A percentile compares a stretch with the other conserved stretches of the same genome.
phyloP scores from a whole-genome alignment of 2,888 invertebrate species.

The Melipona beecheii region DNA sequence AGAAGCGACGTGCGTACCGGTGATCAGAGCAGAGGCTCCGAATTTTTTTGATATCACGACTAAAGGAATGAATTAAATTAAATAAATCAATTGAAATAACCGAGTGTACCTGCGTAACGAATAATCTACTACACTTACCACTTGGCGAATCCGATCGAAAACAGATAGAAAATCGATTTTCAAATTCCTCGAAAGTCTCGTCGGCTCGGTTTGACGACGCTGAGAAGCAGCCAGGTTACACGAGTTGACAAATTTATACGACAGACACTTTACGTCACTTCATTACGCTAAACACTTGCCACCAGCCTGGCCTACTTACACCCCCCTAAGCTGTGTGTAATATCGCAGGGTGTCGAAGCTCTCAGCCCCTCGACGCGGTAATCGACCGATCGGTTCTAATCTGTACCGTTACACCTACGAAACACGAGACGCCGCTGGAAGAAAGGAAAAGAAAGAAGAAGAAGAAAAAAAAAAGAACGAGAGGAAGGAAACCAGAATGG shows the following conservation, averaged over 20 bases:
- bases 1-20: background rate
- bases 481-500: slow-evolving; percentile 21
- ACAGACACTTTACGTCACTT: slow-evolving; percentile 27
- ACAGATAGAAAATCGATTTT: background rate
- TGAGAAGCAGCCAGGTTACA: background rate
- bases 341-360: slow-evolving; percentile 39
- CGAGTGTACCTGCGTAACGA: too few species aligned
- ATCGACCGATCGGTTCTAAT: slow-evolving; percentile 66
- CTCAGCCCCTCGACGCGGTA: slow-evolving; percentile 46
- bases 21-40: too few species aligned
- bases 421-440: slow-evolving; percentile 31
- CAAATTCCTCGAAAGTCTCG: background rate
- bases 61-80: too few species aligned
- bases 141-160: too few species aligned
- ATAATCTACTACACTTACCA: too few species aligned
- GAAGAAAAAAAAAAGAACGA: background rate
- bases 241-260: slow-evolving; percentile 15
- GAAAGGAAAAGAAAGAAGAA: background rate
- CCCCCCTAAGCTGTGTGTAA: slow-evolving; percentile 30
- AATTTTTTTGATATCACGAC: too few species aligned
- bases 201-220: background rate
- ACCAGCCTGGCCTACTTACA: slow-evolving; percentile 51
- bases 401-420: slow-evolving; percentile 40
- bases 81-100: too few species aligned
- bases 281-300: slow-evolving; percentile 22